Base-by-base conservation (phyloP, 1,140 invertebrate genomes). In the Heliconius hermathena region DNA sequence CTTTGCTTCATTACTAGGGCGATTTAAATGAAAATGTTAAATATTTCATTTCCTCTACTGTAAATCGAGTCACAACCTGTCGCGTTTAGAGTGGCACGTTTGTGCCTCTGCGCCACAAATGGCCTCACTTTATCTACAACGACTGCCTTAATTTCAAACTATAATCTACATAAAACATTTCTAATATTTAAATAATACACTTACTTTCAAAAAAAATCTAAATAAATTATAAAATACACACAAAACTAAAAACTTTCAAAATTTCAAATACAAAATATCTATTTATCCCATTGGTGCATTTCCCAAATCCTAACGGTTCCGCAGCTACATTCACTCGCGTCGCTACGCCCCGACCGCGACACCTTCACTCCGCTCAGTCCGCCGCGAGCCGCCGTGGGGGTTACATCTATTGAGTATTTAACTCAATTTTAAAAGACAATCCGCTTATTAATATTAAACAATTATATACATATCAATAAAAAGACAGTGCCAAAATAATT, bases 331-430 rank as follows among this genome's bases (percentile, higher is more conserved):
- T 93, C 90, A 90, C 84, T 87, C 88, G 85, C 82, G 79, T 90
- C 87, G 78, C 83, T 81, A 74, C 79, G 77, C 86, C 85, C 82
- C 85, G 78, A 80, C n/a, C 74, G 83, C 91, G 87, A 91, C 85
- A 89, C 85, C 88, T 91, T 92, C 91, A 88, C 81, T 82, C 80
- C 84, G 80, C 75, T 91, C 89, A 93, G 92, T 93, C 89, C 88
- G 87, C 85, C 91, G 91, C 90, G 90, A 91, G 87, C 85, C 74
- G 84, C 86, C 83, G 91, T 89, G 84, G 87, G 87, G 86, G 83
- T 85, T 84, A 85, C 83, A 84, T 87, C 73, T 84, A 73, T 82
- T 38, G 71, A 74, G 78, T 16, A 3, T 29, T 8, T 29, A 29
- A 29, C 22, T 66, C 26, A 16, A 29, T 11, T 70, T 84, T 87